Evolutionary conservation across 2,113 vertebrate genomes (phyloP).

Genomic region (Colius striatus): DNA sequence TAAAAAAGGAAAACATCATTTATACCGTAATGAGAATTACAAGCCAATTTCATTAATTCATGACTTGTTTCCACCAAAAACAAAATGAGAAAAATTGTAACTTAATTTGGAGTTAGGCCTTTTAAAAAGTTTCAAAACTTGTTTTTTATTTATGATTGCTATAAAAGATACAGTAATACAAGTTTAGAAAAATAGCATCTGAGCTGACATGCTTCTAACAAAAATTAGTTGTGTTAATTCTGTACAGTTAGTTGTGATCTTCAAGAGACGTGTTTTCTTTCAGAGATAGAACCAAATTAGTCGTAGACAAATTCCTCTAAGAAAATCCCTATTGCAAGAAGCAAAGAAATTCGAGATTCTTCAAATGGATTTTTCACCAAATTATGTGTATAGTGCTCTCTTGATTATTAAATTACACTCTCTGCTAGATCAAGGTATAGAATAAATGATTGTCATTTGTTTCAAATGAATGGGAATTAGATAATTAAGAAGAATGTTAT

Average conservation of each 20-base stretch:
- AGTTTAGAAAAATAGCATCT: background rate
- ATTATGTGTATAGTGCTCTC: slow-evolving; percentile 51
- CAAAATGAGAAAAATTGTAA: background rate
- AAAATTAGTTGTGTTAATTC: background rate
- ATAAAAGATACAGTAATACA: background rate
- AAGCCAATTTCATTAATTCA: background rate
- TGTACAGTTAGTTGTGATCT: background rate
- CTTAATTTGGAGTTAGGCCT: background rate
- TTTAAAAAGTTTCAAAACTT: background rate
- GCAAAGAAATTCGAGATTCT: slow-evolving; percentile 22
- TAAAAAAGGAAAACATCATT: background rate
- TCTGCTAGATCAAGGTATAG: slow-evolving; percentile 51
- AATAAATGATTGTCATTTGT: slow-evolving; percentile 35
- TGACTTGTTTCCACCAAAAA: background rate
- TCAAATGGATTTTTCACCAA: slow-evolving; percentile 37
- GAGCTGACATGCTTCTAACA: background rate
- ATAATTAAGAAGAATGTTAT: slow-evolving; percentile 40
- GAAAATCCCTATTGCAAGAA: background rate
- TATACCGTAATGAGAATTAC: background rate
- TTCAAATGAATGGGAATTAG: slow-evolving; percentile 26
- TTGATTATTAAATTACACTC: slow-evolving; percentile 56
- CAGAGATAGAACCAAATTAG: background rate
- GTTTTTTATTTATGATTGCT: background rate
- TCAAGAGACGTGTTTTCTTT: background rate
- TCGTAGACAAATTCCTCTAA: background rate